Evolutionary conservation across 2,888 invertebrate genomes (phyloP), one percentile per base, ranked within the genome.

Genomic region (Chromoteleia sp.): DNA sequence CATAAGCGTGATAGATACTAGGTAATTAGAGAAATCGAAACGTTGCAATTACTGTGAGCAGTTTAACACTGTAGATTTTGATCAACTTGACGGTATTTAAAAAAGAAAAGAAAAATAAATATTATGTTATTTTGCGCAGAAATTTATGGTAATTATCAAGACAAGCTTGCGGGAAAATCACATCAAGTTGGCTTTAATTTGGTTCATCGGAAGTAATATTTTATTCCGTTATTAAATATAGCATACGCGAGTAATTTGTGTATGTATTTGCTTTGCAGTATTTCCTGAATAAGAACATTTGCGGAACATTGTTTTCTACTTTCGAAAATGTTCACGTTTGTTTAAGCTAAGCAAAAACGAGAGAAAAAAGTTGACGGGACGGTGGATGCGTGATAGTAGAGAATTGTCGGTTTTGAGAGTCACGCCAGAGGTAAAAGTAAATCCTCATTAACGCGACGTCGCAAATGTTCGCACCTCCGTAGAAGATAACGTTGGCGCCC

Each of bases 361-460:
- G 25, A 25, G 12, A 50, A 50, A 6, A n/a, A 19, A 8, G 48
- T 10, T 12, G 25, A 25, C 45, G 45, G 12, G 45, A 8, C 19
- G 45, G 19, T 8, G 29, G 65, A 50, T 52, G 29, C 65, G 41
- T 39, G 52, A 15, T 52, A 67, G 52, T 67, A 50, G 63, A 50
- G 63, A 63, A 63, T 25, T 12, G 36, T 33, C 15, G 48, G 50
- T n/a, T 48, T 39, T 25, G 14, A 30, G 15, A 67, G 39, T 67
- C 65, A 52, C 48, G 65, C 65, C 52, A 67, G 50, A 39, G 67
- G 75, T 75, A 67, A 75, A 75, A 67, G 75, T 67, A 43, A 67
- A 75, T 41, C 50, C 67, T 58, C 75, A 75, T 67, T 75, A 75
- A 75, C 75, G 50, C 67, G 67, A 58, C 75, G 58, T 50, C 58